Evolutionary conservation across 2,888 invertebrate species (phyloP), one percentile per base, ranked within the genome.

Genomic region (Drosophila testacea): DNA sequence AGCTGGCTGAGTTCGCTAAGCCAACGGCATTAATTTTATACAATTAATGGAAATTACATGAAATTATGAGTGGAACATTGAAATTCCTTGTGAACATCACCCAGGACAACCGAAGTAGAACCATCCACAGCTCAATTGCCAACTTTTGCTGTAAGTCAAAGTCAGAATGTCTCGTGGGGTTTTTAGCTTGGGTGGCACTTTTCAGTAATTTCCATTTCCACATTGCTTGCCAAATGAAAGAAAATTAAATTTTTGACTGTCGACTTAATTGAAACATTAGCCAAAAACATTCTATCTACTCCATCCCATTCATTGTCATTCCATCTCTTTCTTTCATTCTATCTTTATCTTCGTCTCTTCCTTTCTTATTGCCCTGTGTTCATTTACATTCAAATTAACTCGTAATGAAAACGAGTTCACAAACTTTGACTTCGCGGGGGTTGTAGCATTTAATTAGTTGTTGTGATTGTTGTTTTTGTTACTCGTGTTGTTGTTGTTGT

Each of bases 301-400:
- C 74, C 44, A 46, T 55, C 38, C 46, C 60, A 41, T 36, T 64
- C 32, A 10, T 28, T 34, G 44, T 9, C 32, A 3, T 2, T 32
- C 38, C n/a, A n/a, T 46, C 55, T n/a, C 11, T 44, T 10, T 28
- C 46, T 27, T 27, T 39, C 1, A 1, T 16, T 10, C 50, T 10
- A 54, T 27, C 44, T 38, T n/a, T 39, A 47, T 9, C 6, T 11
- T 57, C 55, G 42, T 46, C 32, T 36, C 36, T 46, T 13, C 44
- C n/a, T 50, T 30, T 28, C 10, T 32, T 28, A 10, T n/a, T 39
- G 54, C 60, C 38, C 66, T 72, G 64, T 80, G 86, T 89, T 89
- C 90, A 89, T 89, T 89, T 90, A 89, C 90, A 89, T 89, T 88
- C 90, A 89, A 89, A 89, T 89, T 89, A 89, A 89, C 89, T 89